These are phyloP conservation scores for Drosophila nr. medialis DNA, from an alignment of 2,888 invertebrate species.

Conservation along the genomic window DNA sequence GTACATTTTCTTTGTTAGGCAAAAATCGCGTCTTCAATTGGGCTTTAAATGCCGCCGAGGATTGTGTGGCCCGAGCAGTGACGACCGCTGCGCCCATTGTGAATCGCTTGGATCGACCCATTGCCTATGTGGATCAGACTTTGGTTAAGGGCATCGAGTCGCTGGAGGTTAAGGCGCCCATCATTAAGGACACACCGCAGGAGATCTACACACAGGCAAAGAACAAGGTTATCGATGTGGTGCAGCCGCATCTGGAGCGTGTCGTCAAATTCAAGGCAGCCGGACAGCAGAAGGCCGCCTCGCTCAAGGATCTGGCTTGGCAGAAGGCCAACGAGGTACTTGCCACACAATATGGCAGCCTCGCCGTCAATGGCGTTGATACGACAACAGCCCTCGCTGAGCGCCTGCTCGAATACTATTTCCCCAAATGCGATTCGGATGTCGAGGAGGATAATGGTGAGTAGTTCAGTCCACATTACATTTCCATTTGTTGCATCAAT, in stretches of 20 bases:
- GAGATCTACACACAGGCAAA: constrained; percentile 87
- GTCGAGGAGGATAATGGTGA: constrained; percentile 86
- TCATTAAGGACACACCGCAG: constrained; percentile 88
- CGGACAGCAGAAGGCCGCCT: constrained; percentile 87
- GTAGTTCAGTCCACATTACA: constrained; percentile 41
- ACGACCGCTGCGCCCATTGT: constrained; percentile 87
- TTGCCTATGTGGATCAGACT: constrained; percentile 88
- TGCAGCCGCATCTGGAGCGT: constrained; percentile 86
- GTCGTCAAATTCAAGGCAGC: constrained; percentile 82
- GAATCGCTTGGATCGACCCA: constrained; percentile 86
- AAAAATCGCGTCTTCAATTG: constrained; percentile 89
- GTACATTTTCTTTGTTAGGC: constrained; percentile 82
- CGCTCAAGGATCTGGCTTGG: constrained; percentile 89
- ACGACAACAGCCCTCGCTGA: constrained; percentile 89
- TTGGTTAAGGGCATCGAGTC: constrained; percentile 89
- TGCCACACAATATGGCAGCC: constrained; percentile 89
- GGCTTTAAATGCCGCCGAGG: constrained; percentile 89
- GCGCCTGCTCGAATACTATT: constrained; percentile 90
- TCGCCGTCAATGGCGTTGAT: constrained; percentile 89
- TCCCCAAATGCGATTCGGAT: constrained; percentile 87
- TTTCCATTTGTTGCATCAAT: neutral
- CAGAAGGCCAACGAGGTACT: constrained; percentile 90
- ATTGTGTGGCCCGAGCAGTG: constrained; percentile 87
- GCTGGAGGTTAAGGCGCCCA: constrained; percentile 88
- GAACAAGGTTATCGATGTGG: constrained; percentile 86